phyloP scores from a whole-genome alignment of 35 echinoderm and acorn worm species.

The Strongylocentrotus purpuratus region DNA sequence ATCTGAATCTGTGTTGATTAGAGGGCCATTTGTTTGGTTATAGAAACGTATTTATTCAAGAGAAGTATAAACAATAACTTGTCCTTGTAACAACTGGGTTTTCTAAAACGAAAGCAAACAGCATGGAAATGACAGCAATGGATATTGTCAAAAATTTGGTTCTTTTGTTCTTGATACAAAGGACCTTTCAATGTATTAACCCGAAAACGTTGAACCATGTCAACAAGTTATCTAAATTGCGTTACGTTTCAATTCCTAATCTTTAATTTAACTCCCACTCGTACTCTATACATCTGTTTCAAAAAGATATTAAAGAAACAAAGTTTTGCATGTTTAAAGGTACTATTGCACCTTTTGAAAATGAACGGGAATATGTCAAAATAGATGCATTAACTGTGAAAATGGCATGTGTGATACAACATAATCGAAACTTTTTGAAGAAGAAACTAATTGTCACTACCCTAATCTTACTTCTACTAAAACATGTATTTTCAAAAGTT shows the following conservation, averaged over 20 bases:
- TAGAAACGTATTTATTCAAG: background rate
- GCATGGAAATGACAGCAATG: background rate
- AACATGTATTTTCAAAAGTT: no score
- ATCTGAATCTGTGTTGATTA: background rate
- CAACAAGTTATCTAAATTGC: background rate
- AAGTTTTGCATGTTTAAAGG: no score
- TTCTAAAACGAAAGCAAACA: background rate
- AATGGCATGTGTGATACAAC: no score
- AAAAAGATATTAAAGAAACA: no score
- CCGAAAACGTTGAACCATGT: background rate
- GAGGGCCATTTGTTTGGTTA: background rate
- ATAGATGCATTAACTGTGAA: no score
- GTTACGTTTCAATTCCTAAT: background rate
- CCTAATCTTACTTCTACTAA: no score
- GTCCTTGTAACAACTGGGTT: background rate
- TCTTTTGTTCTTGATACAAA: slow-evolving; percentile 2
- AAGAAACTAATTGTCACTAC: no score
- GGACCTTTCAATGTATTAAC: background rate
- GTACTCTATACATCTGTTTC: background rate
- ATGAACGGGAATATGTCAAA: no score
- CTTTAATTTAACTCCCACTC: background rate
- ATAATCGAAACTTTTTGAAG: no score
- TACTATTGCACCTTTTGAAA: no score
- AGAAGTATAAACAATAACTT: slow-evolving; percentile 4
- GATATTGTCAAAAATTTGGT: background rate